phyloP scores from a whole-genome alignment of 1,140 invertebrate species.

The Zaprionus tsacasi region DNA sequence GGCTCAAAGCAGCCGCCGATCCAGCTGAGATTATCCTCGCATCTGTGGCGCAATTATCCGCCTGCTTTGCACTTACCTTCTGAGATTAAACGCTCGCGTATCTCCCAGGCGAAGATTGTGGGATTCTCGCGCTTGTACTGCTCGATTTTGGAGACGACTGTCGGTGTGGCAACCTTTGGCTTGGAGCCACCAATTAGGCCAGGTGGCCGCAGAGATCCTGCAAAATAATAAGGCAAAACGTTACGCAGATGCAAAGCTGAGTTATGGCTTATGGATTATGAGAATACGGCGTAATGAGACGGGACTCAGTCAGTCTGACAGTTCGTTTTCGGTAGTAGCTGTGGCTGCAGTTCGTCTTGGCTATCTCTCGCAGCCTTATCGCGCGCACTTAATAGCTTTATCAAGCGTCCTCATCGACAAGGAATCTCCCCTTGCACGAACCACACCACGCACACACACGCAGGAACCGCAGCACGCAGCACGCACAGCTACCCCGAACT shows the following conservation, averaged over 20 bases:
- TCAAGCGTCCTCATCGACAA: slow-evolving; percentile 51
- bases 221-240: slow-evolving; percentile 73
- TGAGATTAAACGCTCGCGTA: slow-evolving; percentile 95
- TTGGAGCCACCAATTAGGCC: slow-evolving; percentile 99
- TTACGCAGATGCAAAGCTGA: slow-evolving; percentile 32
- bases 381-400: slow-evolving; percentile 71
- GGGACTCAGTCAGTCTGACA: not conserved
- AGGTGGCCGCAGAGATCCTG: slow-evolving; percentile 96
- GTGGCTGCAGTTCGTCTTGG: slow-evolving; percentile 17
- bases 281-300: slow-evolving; percentile 15
- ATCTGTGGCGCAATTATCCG: slow-evolving; percentile 60
- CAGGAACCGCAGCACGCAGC: slow-evolving; percentile 18
- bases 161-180: slow-evolving; percentile 98
- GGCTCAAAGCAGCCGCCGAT: slow-evolving; percentile 32
- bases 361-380: slow-evolving; percentile 28
- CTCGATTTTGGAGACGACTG: slow-evolving; percentile 97
- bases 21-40: slow-evolving; percentile 11
- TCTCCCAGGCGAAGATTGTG: slow-evolving; percentile 99
- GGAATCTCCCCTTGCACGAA: slow-evolving; percentile 30
- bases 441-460: too few relatives aligned
- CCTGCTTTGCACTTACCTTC: slow-evolving; percentile 90
- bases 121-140: slow-evolving; percentile 98
- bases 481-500: slow-evolving; percentile 16
- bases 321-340: slow-evolving; percentile 11
- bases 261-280: slow-evolving; percentile 42